Percentiles rank a stretch among this genome's conserved stretches.
phyloP scores from a whole-genome alignment of 2,888 invertebrate species.

The Siphlonurus alternatus region DNA sequence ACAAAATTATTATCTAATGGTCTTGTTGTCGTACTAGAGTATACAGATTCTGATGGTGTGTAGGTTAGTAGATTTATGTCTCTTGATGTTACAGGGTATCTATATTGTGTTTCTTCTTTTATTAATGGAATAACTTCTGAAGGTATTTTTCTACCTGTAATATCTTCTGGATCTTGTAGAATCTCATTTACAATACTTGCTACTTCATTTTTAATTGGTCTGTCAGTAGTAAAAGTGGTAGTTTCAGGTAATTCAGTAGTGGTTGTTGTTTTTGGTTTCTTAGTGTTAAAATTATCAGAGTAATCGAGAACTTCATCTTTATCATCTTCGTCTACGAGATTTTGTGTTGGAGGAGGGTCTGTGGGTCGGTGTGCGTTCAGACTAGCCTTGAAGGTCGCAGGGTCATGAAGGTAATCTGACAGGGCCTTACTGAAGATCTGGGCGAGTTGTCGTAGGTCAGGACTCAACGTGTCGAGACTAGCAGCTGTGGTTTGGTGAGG shows the following conservation, averaged over 20 bases:
- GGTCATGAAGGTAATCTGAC: constrained; percentile 66
- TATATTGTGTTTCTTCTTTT: neutral
- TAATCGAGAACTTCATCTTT: constrained; percentile 56
- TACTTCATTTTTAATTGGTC: neutral
- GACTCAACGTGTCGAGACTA: neutral
- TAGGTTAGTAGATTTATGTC: neutral
- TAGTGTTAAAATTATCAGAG: constrained; percentile 41
- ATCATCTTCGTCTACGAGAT: constrained; percentile 32
- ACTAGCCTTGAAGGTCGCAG: constrained; percentile 59
- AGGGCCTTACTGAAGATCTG: constrained; percentile 71
- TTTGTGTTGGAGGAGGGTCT: constrained; percentile 30
- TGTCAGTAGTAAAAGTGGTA: constrained; percentile 16
- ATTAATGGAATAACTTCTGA: neutral
- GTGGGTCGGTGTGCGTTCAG: constrained; percentile 63
- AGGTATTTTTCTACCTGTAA: neutral
- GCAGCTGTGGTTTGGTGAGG: neutral
- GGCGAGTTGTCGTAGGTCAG: constrained; percentile 50
- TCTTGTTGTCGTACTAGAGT: neutral
- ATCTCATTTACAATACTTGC: neutral
- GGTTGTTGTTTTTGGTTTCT: constrained; percentile 20
- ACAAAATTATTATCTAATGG: neutral
- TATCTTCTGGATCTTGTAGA: neutral
- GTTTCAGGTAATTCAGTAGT: constrained; percentile 20
- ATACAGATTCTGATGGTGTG: neutral
- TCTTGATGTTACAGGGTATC: neutral